phyloP scores from a whole-genome alignment of 1,140 invertebrate species.

The Physella acuta region DNA sequence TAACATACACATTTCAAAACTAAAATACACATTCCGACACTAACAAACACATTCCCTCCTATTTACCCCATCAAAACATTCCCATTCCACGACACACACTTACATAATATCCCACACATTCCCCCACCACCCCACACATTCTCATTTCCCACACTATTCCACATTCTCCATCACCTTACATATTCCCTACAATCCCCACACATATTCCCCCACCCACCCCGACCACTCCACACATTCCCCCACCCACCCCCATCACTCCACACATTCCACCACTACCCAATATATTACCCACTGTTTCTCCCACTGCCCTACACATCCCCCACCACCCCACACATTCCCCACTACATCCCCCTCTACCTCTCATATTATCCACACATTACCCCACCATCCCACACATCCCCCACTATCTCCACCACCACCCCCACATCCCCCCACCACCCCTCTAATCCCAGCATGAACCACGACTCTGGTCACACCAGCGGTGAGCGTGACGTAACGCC shows the following conservation, averaged over 20 bases:
- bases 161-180: not conserved
- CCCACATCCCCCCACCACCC: too few relatives aligned
- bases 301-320: not conserved
- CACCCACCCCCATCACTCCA: not conserved
- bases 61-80: too few relatives aligned
- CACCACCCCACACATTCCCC: not conserved
- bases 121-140: not conserved
- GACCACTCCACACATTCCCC: not conserved
- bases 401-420: too few relatives aligned
- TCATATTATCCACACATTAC: not conserved
- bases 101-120: not conserved
- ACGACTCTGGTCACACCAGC: too few relatives aligned
- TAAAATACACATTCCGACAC: too few relatives aligned
- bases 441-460: too few relatives aligned
- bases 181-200: not conserved
- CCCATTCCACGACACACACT: not conserved
- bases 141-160: not conserved
- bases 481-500: too few relatives aligned
- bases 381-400: not conserved
- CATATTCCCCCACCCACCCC: not conserved
- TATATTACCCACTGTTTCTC: conserved; percentile 3
- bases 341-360: not conserved
- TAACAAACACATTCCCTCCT: too few relatives aligned
- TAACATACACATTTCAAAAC: too few relatives aligned
- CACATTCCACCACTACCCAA: not conserved